Base-by-base conservation (phyloP, 2,797 vertebrate species). In the Halcyon leucocephala region DNA sequence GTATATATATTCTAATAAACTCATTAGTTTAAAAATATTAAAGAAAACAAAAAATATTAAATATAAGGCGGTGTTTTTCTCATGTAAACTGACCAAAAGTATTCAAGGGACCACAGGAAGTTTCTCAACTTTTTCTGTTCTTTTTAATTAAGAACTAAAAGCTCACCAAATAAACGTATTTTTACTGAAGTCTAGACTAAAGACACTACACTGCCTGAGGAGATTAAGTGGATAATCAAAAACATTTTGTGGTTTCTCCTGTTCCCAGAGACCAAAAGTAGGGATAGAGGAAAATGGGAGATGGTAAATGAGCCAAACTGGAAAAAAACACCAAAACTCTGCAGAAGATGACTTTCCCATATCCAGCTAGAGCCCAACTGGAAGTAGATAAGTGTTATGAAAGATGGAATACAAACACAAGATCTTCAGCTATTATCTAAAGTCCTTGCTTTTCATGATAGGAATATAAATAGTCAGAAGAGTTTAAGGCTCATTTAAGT, bases 161-260 rank as follows among this genome's bases (percentile, higher is more conserved):
- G 82, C 92, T 91, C 71, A 79, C 89, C 74, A 94, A 94, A 86
- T 79, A 91, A 81, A 78, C 74, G 62, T 44, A 74, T 39, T 89
- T 96, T 89, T 62, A 74, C 66, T 94, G 79, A 86, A 94, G 90
- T 95, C 92, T 91, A 82, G 90, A 85, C 94, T 84, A 54, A 89
- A 89, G 94, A 72, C 88, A 62, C 71, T 79, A 37, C n/a, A 10
- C 48, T 82, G 90, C 85, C 74, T 60, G 49, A 86, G 65, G 78
- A 78, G 78, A 94, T 94, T 93, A 95, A 94, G 61, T 74, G 66
- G 74, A 87, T 91, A 96, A 95, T 95, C 57, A 93, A 74, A 94
- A 93, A 73, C 85, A 87, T 91, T 91, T 85, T 87, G 94, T 89
- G 82, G 90, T 95, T 91, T 94, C 49, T 89, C 57, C 79, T 91